These are phyloP conservation scores for Atta cephalotes DNA, from an alignment of 1,140 invertebrate species.

Conservation along the genomic window DNA sequence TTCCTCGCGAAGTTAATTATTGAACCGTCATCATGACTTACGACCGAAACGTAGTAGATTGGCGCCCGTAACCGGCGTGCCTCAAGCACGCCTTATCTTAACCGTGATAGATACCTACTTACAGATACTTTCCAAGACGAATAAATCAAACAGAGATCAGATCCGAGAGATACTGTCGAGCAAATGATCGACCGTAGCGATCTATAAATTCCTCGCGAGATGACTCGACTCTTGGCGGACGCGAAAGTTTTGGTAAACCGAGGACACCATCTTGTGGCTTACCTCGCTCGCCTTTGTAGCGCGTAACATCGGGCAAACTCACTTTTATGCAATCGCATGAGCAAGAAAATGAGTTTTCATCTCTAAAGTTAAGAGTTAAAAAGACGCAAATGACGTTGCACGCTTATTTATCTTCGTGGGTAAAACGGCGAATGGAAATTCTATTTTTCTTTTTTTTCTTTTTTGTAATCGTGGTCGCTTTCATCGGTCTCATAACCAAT, in stretches of 20 bases:
- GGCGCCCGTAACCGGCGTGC: conserved; percentile 60
- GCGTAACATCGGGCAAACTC: conserved; percentile 49
- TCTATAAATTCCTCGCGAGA: conserved; percentile 39
- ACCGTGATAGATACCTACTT: conserved; percentile 74
- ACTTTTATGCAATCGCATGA: conserved; percentile 68
- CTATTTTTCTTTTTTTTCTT: neutral
- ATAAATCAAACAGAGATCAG: conserved; percentile 75
- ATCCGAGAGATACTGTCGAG: conserved; percentile 57
- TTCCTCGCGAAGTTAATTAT: conserved; percentile 83
- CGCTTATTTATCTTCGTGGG: conserved; percentile 33
- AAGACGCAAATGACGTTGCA: conserved; percentile 41
- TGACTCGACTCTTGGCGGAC: neutral
- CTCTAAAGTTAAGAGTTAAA: conserved; percentile 52
- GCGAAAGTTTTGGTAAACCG: conserved; percentile 37
- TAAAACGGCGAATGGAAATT: neutral
- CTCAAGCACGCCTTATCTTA: conserved; percentile 64
- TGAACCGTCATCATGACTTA: conserved; percentile 84
- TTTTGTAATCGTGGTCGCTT: neutral
- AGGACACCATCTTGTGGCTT: conserved; percentile 2
- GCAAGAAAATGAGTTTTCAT: conserved; percentile 58
- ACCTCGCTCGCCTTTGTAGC: conserved; percentile 45
- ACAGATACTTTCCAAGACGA: conserved; percentile 75
- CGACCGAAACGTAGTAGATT: conserved; percentile 73
- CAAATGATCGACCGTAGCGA: conserved; percentile 56
- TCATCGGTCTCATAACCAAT: neutral